phyloP scores from a whole-genome alignment of 2,888 invertebrate species.

The Drosophila nigritarsus region DNA sequence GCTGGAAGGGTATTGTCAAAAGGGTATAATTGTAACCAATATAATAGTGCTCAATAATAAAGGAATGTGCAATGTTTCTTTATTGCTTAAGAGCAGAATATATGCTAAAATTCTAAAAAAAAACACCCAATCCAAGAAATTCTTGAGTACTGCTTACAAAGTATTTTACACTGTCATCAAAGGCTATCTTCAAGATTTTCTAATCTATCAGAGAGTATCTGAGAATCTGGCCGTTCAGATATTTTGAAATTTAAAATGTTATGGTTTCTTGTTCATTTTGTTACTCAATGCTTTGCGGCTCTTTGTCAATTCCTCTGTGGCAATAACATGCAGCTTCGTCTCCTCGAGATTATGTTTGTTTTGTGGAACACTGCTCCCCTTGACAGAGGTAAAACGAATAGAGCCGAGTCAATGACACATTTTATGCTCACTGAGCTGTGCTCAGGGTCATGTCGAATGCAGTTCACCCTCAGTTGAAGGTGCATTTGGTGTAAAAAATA shows the following conservation, averaged over 20 bases:
- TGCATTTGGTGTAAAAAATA: not conserved
- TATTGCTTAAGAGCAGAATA: not conserved
- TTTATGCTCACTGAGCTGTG: constrained; percentile 4
- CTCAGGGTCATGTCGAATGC: not conserved
- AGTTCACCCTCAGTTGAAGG: not conserved
- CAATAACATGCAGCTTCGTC: constrained; percentile 12
- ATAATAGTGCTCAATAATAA: not conserved
- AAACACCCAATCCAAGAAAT: not conserved
- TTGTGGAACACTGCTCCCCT: constrained; percentile 18
- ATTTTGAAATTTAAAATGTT: not conserved
- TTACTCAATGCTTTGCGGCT: not conserved
- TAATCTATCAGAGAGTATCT: not conserved
- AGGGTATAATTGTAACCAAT: not conserved
- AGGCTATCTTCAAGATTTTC: not conserved
- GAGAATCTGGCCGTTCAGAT: not conserved
- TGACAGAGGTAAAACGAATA: too few species aligned
- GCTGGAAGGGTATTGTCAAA: not conserved
- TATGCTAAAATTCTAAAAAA: too few species aligned
- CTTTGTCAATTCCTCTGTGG: constrained; percentile 20
- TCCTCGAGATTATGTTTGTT: constrained; percentile 26
- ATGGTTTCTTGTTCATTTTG: not conserved
- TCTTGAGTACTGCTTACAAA: not conserved
- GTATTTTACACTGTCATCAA: not conserved
- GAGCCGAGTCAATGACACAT: constrained; percentile 5
- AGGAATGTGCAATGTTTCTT: not conserved